Evolutionary conservation across 2,797 vertebrate genomes (phyloP).

Genomic region (Anableps anableps): DNA sequence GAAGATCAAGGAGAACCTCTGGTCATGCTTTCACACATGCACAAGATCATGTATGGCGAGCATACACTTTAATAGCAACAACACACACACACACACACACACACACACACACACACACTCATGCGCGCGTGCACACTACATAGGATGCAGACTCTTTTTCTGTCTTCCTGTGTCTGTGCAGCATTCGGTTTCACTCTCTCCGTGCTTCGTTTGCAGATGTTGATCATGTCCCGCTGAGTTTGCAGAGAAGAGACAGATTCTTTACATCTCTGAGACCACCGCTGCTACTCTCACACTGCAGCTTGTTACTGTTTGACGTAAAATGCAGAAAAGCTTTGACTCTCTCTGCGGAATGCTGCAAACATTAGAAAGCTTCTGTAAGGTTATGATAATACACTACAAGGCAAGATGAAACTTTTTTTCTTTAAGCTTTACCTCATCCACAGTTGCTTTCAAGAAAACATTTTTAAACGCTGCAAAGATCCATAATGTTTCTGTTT

Average conservation of each 20-base stretch:
- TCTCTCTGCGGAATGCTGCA: conserved; percentile 17
- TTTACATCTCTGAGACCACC: conserved; percentile 55
- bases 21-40: conserved; percentile 41
- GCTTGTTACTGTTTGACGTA: conserved; percentile 36
- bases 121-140: not conserved
- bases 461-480: conserved; percentile 4
- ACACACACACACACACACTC: conserved; percentile 2
- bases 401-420: conserved; percentile 7
- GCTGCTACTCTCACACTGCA: conserved; percentile 28
- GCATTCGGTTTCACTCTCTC: conserved; percentile 63
- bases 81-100: not conserved
- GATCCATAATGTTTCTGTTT: conserved; percentile 5
- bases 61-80: conserved; percentile 2
- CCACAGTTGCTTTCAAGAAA: conserved; percentile 9
- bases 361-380: conserved; percentile 5
- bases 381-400: conserved; percentile 22
- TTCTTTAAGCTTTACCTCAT: not conserved
- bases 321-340: conserved; percentile 26
- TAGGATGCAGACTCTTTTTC: conserved; percentile 5
- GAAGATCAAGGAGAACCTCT: conserved; percentile 70
- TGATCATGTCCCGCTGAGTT: conserved; percentile 73
- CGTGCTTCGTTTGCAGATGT: conserved; percentile 67
- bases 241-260: conserved; percentile 65
- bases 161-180: conserved; percentile 45
- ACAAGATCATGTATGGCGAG: conserved; percentile 22